Conservation (phyloP, 2,888 invertebrate genomes). For the Lithosia quadra region DNA sequence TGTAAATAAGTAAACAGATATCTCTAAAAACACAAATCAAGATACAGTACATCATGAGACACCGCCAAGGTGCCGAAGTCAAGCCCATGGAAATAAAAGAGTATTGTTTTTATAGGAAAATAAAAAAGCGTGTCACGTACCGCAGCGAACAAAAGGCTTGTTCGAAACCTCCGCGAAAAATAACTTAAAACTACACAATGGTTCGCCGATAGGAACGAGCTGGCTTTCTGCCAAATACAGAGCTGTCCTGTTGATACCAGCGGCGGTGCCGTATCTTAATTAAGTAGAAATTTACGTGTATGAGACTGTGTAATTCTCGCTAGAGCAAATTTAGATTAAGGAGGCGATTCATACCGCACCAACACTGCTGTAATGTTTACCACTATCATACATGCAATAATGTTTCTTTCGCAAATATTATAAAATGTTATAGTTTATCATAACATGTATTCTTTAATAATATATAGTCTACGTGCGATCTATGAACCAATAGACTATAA, state of each 20-base stretch:
- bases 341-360: background rate
- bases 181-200: slow-evolving; percentile 41
- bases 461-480: background rate
- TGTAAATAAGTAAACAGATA: background rate
- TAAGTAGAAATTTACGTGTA: slow-evolving; percentile 46
- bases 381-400: too few relatives aligned
- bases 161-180: slow-evolving; percentile 39
- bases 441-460: too few relatives aligned
- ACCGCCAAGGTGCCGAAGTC: background rate
- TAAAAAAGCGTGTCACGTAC: slow-evolving; percentile 43
- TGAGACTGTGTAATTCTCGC: slow-evolving; percentile 13
- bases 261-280: slow-evolving; percentile 47
- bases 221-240: slow-evolving; percentile 50
- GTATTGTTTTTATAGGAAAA: slow-evolving; percentile 36
- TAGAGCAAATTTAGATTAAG: slow-evolving; percentile 3
- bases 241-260: slow-evolving; percentile 45
- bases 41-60: background rate
- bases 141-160: slow-evolving; percentile 34
- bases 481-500: too few relatives aligned
- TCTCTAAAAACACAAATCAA: background rate
- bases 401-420: too few relatives aligned
- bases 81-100: slow-evolving; percentile 19
- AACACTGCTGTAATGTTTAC: background rate
- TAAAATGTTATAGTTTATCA: too few relatives aligned
- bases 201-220: slow-evolving; percentile 40